Conservation (phyloP, 2,113 vertebrate genomes). For the Gobio gobio region DNA sequence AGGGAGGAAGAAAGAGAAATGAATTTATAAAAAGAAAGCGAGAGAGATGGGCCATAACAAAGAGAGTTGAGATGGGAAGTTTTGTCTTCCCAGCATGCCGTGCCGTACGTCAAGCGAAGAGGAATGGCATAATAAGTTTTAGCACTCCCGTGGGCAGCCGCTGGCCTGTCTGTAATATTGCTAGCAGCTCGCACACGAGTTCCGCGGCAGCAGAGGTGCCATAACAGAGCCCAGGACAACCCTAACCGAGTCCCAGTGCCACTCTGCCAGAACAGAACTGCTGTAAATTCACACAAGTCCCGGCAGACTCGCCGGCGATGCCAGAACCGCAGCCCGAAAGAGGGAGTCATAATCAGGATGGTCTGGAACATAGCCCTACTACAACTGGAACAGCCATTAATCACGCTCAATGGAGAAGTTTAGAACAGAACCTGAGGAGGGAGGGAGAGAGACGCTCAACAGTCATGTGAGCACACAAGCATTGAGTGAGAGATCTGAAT, state of each 20-base stretch:
- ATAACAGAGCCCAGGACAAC: slow-evolving; percentile 58
- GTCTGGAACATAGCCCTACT: slow-evolving; percentile 45
- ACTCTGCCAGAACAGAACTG: slow-evolving; percentile 50
- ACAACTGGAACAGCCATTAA: slow-evolving; percentile 59
- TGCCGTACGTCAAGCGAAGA: slow-evolving; percentile 76
- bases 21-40: neutral
- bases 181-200: slow-evolving; percentile 71
- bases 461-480: neutral
- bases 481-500: neutral
- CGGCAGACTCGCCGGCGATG: slow-evolving; percentile 54
- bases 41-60: slow-evolving; percentile 15
- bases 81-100: slow-evolving; percentile 47
- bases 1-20: slow-evolving; percentile 3
- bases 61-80: slow-evolving; percentile 32
- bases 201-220: slow-evolving; percentile 61
- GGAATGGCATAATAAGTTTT: slow-evolving; percentile 82
- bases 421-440: slow-evolving; percentile 16
- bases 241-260: slow-evolving; percentile 62
- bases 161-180: slow-evolving; percentile 74
- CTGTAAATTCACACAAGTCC: slow-evolving; percentile 68
- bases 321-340: slow-evolving; percentile 26
- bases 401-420: slow-evolving; percentile 51
- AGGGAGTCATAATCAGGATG: slow-evolving; percentile 50
- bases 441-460: neutral
- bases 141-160: slow-evolving; percentile 57